Evolutionary conservation across 2,888 invertebrate genomes (phyloP), one percentile per base, ranked within the genome.

Genomic region (Crocallis elinguaria): DNA sequence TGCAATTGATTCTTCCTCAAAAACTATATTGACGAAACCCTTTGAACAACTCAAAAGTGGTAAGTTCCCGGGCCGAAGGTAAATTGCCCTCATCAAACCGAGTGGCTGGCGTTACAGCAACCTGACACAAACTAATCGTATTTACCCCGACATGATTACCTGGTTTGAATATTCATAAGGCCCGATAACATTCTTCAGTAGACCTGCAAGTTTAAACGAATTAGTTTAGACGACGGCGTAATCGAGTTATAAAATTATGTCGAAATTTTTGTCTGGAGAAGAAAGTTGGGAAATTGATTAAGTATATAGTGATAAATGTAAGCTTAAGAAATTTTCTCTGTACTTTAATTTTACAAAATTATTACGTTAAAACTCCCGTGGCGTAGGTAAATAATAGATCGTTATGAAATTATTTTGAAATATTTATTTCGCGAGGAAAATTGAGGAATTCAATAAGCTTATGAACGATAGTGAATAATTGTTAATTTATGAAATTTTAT

Each of bases 121-220:
- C 65, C 69, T 73, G 73, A 71, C 75, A 71, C 64, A 67, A 73
- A 75, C 75, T 79, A 78, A 79, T 77, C 73, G 69, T 74, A 75
- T 80, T 75, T 73, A 73, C 67, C 50, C 66, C 61, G 66, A 68
- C 69, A 67, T 70, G 71, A 76, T 77, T 78, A 77, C 75, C 68
- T 62, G 64, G 61, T 67, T 61, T 79, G 77, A 79, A 80, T 81
- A 81, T 81, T 80, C 75, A 80, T 79, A 73, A 70, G 69, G 64
- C 60, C 58, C 69, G 66, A 78, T 78, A 77, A 71, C 64, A 73
- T 75, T 79, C 77, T 75, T 72, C 65, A 67, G 64, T 57, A 66
- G 63, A 64, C 64, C 63, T 65, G 64, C 65, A 67, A 63, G 66
- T 67, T 75, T 71, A 71, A 76, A 64, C 62, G 68, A 74, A 74